Conservation (phyloP, 2,113 vertebrate species). For the Mustela nigripes region DNA sequence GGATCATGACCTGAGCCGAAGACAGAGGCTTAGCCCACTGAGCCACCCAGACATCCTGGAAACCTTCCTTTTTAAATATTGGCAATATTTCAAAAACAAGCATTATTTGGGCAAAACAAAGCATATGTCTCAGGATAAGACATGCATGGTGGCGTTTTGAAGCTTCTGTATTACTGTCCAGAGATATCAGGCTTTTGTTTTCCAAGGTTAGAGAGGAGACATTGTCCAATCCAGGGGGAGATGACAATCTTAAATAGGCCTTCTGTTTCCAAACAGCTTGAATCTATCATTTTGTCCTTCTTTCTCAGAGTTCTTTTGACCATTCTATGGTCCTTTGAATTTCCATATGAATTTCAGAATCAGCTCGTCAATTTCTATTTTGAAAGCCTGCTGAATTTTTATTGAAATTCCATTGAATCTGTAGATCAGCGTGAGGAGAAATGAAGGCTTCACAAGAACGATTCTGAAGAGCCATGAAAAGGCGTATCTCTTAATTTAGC, state of each 20-base stretch:
- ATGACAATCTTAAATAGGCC: background rate
- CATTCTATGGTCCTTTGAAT: background rate
- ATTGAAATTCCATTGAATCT: background rate
- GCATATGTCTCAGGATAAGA: background rate
- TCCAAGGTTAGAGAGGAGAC: background rate
- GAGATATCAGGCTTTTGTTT: background rate
- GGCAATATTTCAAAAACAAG: conserved; percentile 24
- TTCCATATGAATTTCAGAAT: background rate
- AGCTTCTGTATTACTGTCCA: background rate
- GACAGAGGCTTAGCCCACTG: too few relatives aligned
- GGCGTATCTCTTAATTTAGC: background rate
- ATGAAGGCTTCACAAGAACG: background rate
- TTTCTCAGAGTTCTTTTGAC: background rate
- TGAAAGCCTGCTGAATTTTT: background rate
- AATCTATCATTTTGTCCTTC: background rate
- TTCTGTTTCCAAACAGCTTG: background rate
- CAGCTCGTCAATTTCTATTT: background rate
- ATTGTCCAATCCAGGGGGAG: background rate
- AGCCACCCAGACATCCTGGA: too few relatives aligned
- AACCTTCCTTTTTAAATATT: background rate
- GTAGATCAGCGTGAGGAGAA: background rate
- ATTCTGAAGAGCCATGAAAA: background rate
- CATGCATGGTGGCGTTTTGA: background rate
- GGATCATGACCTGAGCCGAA: too few relatives aligned
- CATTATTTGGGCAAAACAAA: background rate